These are phyloP conservation scores for Valencia hispanica DNA, from an alignment of 2,797 vertebrate species.

Conservation along the genomic window DNA sequence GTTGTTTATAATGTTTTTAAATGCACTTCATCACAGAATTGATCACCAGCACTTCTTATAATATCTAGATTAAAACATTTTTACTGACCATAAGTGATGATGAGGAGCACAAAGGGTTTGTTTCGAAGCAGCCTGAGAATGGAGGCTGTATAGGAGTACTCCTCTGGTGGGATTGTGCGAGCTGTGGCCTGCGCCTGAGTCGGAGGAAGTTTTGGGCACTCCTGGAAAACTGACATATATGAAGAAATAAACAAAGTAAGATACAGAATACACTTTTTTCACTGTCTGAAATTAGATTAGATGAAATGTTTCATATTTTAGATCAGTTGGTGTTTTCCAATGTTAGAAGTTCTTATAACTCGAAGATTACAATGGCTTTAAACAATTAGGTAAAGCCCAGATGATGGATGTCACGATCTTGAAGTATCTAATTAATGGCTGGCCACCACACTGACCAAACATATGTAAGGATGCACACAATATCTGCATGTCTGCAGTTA, in stretches of 20 bases:
- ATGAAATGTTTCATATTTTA: background rate
- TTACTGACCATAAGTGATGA: slow-evolving; percentile 86
- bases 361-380: too few species aligned
- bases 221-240: slow-evolving; percentile 87
- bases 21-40: background rate
- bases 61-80: background rate
- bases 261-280: background rate
- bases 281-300: background rate
- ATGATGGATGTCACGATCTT: background rate
- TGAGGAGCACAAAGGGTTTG: slow-evolving; percentile 89
- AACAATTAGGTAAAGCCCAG: background rate
- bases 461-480: background rate
- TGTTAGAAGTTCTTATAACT: too few species aligned
- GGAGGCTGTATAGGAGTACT: slow-evolving; percentile 88
- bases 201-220: slow-evolving; percentile 87
- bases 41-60: background rate
- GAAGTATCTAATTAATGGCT: too few species aligned
- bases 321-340: background rate
- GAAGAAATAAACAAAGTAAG: slow-evolving; percentile 19
- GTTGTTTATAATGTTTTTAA: background rate
- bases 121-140: slow-evolving; percentile 87
- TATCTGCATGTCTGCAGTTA: background rate
- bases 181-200: slow-evolving; percentile 89
- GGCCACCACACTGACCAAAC: too few species aligned
- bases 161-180: slow-evolving; percentile 72